Evolutionary conservation across 2,888 invertebrate species (phyloP).

Genomic region (Allygus modestus): DNA sequence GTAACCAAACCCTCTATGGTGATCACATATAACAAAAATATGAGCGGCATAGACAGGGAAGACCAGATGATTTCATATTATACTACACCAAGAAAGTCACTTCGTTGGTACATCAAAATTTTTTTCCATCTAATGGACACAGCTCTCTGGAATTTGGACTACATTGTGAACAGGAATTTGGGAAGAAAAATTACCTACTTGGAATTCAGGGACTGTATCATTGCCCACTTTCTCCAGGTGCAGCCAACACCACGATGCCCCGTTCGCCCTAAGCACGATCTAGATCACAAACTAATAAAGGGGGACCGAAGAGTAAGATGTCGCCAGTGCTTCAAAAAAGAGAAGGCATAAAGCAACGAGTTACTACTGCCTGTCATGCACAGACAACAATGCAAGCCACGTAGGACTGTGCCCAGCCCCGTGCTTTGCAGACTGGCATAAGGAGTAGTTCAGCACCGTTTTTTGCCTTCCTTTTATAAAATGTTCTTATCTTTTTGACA

Average conservation of each 20-base stretch:
- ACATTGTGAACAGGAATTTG: neutral
- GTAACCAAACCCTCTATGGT: slow-evolving; percentile 37
- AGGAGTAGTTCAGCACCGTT: too few relatives aligned
- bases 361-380: neutral
- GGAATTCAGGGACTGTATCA: slow-evolving; percentile 37
- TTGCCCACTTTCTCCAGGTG: slow-evolving; percentile 16
- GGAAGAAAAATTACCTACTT: slow-evolving; percentile 37
- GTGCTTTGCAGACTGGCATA: neutral
- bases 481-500: too few relatives aligned
- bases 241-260: slow-evolving; percentile 19
- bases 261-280: neutral
- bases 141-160: slow-evolving; percentile 40
- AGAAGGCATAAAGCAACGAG: neutral
- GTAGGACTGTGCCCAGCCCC: slow-evolving; percentile 10
- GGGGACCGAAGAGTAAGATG: neutral
- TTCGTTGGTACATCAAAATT: slow-evolving; percentile 52
- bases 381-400: neutral
- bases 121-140: slow-evolving; percentile 55
- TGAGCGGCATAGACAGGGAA: slow-evolving; percentile 56
- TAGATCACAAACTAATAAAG: slow-evolving; percentile 4
- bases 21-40: slow-evolving; percentile 37
- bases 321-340: slow-evolving; percentile 23
- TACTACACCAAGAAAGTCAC: slow-evolving; percentile 42
- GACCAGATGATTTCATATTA: slow-evolving; percentile 53
- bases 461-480: too few relatives aligned